Percentiles rank a stretch among this genome's conserved stretches.
These are phyloP conservation scores for Herpailurus yagouaroundi DNA, from an alignment of 2,113 vertebrate species.

Conservation along the genomic window DNA sequence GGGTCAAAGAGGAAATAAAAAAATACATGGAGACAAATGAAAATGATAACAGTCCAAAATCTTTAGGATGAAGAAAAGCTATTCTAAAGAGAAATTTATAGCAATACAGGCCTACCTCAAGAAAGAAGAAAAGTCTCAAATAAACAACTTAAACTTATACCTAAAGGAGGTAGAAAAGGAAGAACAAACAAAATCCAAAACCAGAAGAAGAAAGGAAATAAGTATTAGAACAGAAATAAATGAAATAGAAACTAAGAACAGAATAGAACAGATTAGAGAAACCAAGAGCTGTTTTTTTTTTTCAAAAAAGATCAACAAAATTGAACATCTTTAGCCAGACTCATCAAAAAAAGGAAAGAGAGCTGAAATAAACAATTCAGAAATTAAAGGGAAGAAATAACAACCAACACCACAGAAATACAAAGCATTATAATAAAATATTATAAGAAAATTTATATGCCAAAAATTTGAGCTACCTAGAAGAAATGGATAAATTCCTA, in stretches of 20 bases:
- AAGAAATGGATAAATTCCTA: too few species aligned
- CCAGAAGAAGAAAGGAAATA: not conserved
- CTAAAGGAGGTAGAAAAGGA: not conserved
- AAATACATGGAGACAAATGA: not conserved
- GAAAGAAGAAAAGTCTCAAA: not conserved
- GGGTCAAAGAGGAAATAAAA: not conserved
- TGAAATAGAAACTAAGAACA: not conserved
- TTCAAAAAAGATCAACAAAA: not conserved
- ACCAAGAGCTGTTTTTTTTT: not conserved
- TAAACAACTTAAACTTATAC: not conserved
- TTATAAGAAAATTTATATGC: not conserved
- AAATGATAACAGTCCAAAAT: not conserved
- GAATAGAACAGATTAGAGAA: not conserved
- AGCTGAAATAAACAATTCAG: not conserved
- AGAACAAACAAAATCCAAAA: not conserved
- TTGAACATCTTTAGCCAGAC: not conserved
- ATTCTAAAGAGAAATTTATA: not conserved
- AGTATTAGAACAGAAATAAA: not conserved
- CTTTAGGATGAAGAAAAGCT: not conserved
- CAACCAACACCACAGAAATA: not conserved
- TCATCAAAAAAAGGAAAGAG: not conserved
- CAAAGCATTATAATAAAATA: not conserved
- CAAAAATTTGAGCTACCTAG: too few species aligned
- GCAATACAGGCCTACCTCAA: not conserved
- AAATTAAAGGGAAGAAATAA: not conserved